Evolutionary conservation across 2,113 vertebrate genomes (phyloP), one percentile per base, ranked within the genome.

Genomic region (Thamnophis sirtalis): DNA sequence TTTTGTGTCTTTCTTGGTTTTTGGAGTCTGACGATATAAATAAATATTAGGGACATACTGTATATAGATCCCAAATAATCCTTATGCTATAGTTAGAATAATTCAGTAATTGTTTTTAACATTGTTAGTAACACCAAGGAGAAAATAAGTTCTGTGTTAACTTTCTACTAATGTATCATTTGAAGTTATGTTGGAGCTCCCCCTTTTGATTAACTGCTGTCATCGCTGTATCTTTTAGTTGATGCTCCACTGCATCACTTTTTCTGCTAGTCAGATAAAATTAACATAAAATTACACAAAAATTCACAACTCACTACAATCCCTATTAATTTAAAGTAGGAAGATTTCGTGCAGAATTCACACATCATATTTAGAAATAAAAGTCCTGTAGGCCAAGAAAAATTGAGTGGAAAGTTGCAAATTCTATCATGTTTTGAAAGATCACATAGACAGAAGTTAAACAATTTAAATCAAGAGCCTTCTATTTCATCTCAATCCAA

Each of bases 181-280:
- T 80, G 2, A 1, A 22, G 92, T 94, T 92, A 93, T 93, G 51
- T 89, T 84, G 93, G 94, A 96, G 96, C 96, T 95, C 96, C 96
- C 96, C 95, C 96, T 95, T 24, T 91, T 96, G 96, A 95, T 89
- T 38, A 38, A 4, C 94, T n/a, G 0, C 54, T 28, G 22, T 85
- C 89, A 1, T 0, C 0, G 5, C 0, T 28, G 13, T 21, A 8
- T 7, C 84, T 50, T 80, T 88, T n/a, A 48, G 15, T 54, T 48
- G 2, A 55, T 56, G 17, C 7, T 80, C 2, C 73, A 89, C 21
- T 21, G 22, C 13, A 54, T 0, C 33, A 22, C 26, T 0, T 11
- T 4, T n/a, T 2, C 84, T 86, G 49, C 53, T 73, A 60, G 4
- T 11, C 17, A 87, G n/a, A 17, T 88, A 13, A 55, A 6, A 56